Conservation (phyloP, 2,797 vertebrate species). For the Microctenopoma steveboyesi region DNA sequence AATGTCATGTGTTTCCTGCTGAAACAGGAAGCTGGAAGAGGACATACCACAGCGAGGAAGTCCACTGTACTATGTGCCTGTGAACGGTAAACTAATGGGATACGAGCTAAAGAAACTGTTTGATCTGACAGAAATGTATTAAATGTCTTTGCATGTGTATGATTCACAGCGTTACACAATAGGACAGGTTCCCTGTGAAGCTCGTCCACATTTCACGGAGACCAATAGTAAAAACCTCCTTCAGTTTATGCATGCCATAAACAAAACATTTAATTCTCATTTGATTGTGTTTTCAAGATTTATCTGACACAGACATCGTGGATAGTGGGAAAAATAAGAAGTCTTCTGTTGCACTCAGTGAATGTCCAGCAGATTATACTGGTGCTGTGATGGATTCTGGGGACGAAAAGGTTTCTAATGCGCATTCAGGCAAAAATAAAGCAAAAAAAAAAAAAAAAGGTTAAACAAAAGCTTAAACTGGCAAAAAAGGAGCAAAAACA, state of each 20-base stretch:
- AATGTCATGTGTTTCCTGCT: constrained; percentile 3
- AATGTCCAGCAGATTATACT: neutral
- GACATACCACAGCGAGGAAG: constrained; percentile 13
- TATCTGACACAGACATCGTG: constrained; percentile 9
- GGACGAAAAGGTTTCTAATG: neutral
- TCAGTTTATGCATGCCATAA: constrained; percentile 27
- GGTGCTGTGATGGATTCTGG: neutral
- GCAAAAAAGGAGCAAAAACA: neutral
- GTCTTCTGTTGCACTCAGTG: constrained; percentile 2
- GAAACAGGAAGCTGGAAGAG: constrained; percentile 27
- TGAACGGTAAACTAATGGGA: constrained; percentile 2
- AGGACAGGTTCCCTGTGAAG: constrained; percentile 20
- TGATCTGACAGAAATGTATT: neutral
- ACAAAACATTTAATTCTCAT: constrained; percentile 48
- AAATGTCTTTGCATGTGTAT: neutral
- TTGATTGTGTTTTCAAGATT: constrained; percentile 35
- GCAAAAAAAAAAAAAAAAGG: neutral
- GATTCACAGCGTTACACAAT: neutral
- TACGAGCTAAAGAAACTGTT: neutral
- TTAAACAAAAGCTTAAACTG: constrained; percentile 10
- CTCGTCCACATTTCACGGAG: constrained; percentile 6
- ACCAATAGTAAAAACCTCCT: constrained; percentile 7
- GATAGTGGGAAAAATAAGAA: constrained; percentile 9
- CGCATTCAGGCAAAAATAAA: neutral
- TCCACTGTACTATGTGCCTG: neutral